Conservation (phyloP, 2,113 vertebrate genomes). For the Dendrocopos noguchii region DNA sequence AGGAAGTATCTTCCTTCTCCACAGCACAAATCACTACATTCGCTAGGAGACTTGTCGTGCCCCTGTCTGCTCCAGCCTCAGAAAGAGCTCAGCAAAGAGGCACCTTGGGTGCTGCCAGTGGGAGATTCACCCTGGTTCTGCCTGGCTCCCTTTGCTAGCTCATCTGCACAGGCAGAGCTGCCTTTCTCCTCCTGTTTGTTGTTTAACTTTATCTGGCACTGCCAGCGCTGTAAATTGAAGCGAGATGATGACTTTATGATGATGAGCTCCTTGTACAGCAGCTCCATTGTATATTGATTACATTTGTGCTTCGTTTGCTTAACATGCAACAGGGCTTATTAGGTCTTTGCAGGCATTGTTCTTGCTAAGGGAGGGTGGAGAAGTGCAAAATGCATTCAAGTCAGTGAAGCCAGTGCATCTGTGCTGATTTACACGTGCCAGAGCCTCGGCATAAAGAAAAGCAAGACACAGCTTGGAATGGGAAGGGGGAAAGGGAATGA, state of each 20-base stretch:
- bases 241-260: slow-evolving; percentile 40
- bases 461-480: background rate
- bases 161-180: background rate
- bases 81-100: background rate
- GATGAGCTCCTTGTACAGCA: slow-evolving; percentile 55
- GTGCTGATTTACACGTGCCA: background rate
- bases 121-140: background rate
- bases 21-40: background rate
- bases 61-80: background rate
- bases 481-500: background rate
- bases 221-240: slow-evolving; percentile 60
- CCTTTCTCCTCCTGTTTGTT: slow-evolving; percentile 25
- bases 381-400: background rate
- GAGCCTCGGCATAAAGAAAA: background rate
- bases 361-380: background rate
- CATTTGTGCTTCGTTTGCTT: slow-evolving; percentile 50
- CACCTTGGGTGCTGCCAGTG: background rate
- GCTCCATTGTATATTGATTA: slow-evolving; percentile 51
- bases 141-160: background rate
- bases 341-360: slow-evolving; percentile 48
- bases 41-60: background rate
- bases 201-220: slow-evolving; percentile 61
- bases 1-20: background rate
- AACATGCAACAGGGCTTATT: slow-evolving; percentile 30
- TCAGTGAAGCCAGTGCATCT: background rate